A percentile compares a stretch with the other conserved stretches of the same genome.
These are phyloP conservation scores for Amia ocellicauda DNA, from an alignment of 2,113 vertebrate genomes.

Conservation along the genomic window DNA sequence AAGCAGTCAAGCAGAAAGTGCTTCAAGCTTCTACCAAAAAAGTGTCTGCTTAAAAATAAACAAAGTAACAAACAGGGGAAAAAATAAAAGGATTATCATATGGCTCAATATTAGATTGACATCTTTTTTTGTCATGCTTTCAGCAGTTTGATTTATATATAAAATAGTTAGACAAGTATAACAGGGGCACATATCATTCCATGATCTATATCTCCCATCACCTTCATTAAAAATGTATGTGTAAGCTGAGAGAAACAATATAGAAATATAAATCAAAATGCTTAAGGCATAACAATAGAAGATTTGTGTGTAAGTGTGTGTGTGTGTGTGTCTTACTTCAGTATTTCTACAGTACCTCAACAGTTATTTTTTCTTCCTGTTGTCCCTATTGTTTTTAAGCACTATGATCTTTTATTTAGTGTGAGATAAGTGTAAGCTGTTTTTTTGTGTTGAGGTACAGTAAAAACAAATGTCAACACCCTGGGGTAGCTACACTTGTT, in stretches of 20 bases:
- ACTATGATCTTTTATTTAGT: constrained; percentile 15
- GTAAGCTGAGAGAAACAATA: constrained; percentile 69
- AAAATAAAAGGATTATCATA: constrained; percentile 19
- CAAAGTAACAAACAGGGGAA: too few relatives aligned
- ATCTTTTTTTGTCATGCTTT: constrained; percentile 34
- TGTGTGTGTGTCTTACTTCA: constrained; percentile 18
- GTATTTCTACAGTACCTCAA: too few relatives aligned
- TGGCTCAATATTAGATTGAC: constrained; percentile 23
- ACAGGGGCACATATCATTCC: constrained; percentile 67
- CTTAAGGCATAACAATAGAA: constrained; percentile 60
- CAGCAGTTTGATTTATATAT: constrained; percentile 66
- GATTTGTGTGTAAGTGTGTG: constrained; percentile 25
- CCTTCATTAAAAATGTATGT: constrained; percentile 76
- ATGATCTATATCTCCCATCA: constrained; percentile 66
- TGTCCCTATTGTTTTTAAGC: neutral
- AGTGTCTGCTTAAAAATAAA: neutral
- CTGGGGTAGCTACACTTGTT: neutral
- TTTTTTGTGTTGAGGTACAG: neutral
- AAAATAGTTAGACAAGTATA: constrained; percentile 65
- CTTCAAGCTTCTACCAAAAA: neutral
- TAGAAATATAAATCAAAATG: constrained; percentile 76
- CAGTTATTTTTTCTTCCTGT: neutral
- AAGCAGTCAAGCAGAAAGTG: neutral
- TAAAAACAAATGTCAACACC: constrained; percentile 13
- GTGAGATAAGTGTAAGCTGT: neutral